Conservation (phyloP, 2,113 vertebrate genomes). For the Myrmecobius fasciatus region DNA sequence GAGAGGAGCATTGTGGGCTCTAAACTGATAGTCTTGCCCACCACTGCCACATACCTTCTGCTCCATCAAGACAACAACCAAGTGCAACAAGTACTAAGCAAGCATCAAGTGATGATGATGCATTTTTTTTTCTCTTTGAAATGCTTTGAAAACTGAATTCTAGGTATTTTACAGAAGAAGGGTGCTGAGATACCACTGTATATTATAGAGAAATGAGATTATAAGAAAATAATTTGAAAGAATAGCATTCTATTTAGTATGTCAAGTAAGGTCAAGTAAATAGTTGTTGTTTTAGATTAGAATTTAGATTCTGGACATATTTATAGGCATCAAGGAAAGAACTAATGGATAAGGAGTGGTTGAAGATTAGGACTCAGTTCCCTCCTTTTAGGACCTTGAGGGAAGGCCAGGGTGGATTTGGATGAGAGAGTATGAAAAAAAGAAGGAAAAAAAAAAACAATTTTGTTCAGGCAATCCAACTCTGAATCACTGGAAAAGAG, state of each 20-base stretch:
- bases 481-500: background rate
- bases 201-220: background rate
- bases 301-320: background rate
- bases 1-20: too few relatives aligned
- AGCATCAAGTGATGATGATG: too few relatives aligned
- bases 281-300: background rate
- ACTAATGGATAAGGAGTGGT: background rate
- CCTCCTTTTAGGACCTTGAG: background rate
- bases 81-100: too few relatives aligned
- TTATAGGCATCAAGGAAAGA: background rate
- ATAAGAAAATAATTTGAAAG: background rate
- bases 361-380: background rate
- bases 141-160: too few relatives aligned
- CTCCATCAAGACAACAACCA: too few relatives aligned
- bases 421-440: background rate
- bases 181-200: too few relatives aligned
- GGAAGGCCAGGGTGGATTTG: background rate
- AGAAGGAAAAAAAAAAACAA: background rate
- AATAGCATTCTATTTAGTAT: too few relatives aligned
- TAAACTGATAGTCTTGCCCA: too few relatives aligned
- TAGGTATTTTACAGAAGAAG: too few relatives aligned
- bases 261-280: background rate
- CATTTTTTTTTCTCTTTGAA: too few relatives aligned
- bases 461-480: background rate
- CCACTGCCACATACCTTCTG: too few relatives aligned